These are phyloP conservation scores for Oscheius sp. DNA, from an alignment of 2,888 invertebrate genomes.

Conservation along the genomic window DNA sequence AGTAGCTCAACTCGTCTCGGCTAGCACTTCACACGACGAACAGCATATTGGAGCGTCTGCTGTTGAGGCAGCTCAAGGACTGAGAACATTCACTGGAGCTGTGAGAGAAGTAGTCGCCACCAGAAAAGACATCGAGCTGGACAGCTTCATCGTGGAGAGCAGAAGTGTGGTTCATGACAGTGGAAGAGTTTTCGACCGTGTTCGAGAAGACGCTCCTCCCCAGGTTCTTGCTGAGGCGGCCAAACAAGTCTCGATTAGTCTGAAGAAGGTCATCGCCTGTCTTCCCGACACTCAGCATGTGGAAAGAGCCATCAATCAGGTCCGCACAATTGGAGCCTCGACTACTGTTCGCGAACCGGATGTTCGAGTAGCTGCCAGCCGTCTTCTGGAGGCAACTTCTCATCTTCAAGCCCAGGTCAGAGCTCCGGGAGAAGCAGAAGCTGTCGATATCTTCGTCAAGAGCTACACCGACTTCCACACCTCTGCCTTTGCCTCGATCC, in stretches of 20 bases:
- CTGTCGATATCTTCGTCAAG: slow-evolving; percentile 65
- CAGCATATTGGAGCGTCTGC: slow-evolving; percentile 77
- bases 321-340: slow-evolving; percentile 75
- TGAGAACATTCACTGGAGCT: slow-evolving; percentile 63
- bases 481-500: slow-evolving; percentile 54
- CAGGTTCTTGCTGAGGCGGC: slow-evolving; percentile 61
- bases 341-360: slow-evolving; percentile 81
- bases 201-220: slow-evolving; percentile 59
- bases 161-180: slow-evolving; percentile 70
- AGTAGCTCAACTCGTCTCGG: slow-evolving; percentile 87
- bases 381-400: slow-evolving; percentile 85
- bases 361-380: slow-evolving; percentile 85
- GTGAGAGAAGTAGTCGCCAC: slow-evolving; percentile 64
- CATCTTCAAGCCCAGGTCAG: slow-evolving; percentile 78
- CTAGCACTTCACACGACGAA: slow-evolving; percentile 79
- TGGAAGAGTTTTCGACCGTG: slow-evolving; percentile 68
- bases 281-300: slow-evolving; percentile 93
- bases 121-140: slow-evolving; percentile 57
- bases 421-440: slow-evolving; percentile 55
- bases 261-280: slow-evolving; percentile 84
- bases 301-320: slow-evolving; percentile 84
- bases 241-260: slow-evolving; percentile 75
- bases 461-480: slow-evolving; percentile 66
- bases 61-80: slow-evolving; percentile 64
- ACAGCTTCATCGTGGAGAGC: slow-evolving; percentile 46